A percentile compares a stretch with the other conserved stretches of the same genome.
Conservation (phyloP, 2,113 vertebrate species). For the Podiceps cristatus region DNA sequence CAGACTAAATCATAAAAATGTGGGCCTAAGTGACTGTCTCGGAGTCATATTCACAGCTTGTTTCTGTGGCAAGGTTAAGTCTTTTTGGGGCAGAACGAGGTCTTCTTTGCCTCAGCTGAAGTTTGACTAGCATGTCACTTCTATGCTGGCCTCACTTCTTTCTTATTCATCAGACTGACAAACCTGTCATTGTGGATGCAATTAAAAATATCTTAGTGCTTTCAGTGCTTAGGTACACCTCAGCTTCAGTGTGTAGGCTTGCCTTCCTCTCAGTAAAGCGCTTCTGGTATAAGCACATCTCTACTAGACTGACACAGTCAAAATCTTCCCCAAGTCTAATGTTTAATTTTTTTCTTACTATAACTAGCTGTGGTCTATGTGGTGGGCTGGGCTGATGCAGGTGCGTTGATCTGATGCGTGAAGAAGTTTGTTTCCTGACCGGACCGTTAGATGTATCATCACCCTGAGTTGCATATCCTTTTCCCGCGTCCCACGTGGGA, state of each 20-base stretch:
- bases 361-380: background rate
- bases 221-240: background rate
- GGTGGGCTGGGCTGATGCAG: background rate
- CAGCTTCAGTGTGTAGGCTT: background rate
- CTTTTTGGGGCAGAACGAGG: background rate
- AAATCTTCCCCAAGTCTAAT: background rate
- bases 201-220: background rate
- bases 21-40: background rate
- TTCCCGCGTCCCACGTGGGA: background rate
- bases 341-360: background rate
- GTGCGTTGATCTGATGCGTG: fast-evolving
- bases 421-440: background rate
- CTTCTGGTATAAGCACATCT: background rate
- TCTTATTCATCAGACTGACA: background rate
- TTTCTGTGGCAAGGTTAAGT: background rate
- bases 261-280: background rate
- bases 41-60: background rate
- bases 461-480: background rate
- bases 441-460: background rate
- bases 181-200: background rate
- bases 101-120: background rate
- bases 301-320: background rate
- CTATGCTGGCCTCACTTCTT: background rate
- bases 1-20: constrained; percentile 1
- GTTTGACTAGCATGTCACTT: background rate